Base-by-base conservation (phyloP, 2,797 vertebrate species). In the Remorina albescens region DNA sequence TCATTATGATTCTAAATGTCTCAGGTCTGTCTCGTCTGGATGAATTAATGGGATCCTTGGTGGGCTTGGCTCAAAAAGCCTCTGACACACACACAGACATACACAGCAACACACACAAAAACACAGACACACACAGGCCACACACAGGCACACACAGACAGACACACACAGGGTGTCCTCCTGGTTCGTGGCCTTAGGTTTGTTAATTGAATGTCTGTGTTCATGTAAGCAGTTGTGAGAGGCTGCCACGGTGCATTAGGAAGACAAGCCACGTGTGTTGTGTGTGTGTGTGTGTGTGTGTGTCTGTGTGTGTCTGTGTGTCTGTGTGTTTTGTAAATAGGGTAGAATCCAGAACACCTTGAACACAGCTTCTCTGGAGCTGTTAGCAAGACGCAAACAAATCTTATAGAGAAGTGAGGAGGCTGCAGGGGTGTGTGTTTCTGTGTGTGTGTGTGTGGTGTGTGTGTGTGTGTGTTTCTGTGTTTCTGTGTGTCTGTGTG, bases 161-260 rank as follows among this genome's bases (percentile, higher is more conserved):
- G 39, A 55, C 32, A 42, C 74, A 56, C 58, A 12, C 2, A 66
- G 82, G 82, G 65, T 81, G 80, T 78, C 85, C 85, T 59, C 78
- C 11, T n/a, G 44, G 67, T 74, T 61, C 21, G 18, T 73, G n/a
- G n/a, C 65, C 69, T 84, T 56, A 67, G 79, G 60, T 80, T 73
- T 3, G 58, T 87, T 90, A 88, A 90, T 87, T 90, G 84, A 87
- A 90, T 88, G 86, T 88, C 86, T 87, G 83, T 86, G 83, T 82
- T 82, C 82, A 74, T 87, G 88, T 88, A 73, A 69, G 82, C 70
- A 56, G 72, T 66, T 19, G 62, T 78, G 76, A 83, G 85, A 88
- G 73, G 81, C 88, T 82, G 88, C 81, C 87, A 87, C 37, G 78
- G 72, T 80, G 84, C 84, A 86, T 88, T 88, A 91, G 71, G 71